Conservation (phyloP, 1,140 invertebrate genomes). For the Dolichoris vasculosae region DNA sequence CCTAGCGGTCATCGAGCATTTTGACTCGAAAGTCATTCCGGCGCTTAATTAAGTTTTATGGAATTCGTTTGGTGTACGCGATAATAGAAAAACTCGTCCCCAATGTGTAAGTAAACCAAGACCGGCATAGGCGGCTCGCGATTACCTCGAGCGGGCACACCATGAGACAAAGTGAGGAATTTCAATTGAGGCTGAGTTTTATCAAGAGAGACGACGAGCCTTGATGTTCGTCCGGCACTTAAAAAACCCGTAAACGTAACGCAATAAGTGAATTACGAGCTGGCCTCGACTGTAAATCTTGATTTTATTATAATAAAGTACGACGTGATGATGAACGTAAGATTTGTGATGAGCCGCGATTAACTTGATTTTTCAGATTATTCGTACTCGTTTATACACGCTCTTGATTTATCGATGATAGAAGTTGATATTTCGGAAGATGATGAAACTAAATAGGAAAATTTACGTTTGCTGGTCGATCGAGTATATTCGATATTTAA, state of each 20-base stretch:
- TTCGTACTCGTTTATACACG: neutral
- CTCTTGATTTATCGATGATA: neutral
- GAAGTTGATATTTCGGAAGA: neutral
- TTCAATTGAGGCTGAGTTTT: slow-evolving; percentile 38
- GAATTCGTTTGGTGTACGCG: slow-evolving; percentile 29
- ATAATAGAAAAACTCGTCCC: slow-evolving; percentile 50
- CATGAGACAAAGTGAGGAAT: slow-evolving; percentile 44
- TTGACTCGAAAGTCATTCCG: slow-evolving; percentile 19
- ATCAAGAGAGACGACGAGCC: slow-evolving; percentile 30
- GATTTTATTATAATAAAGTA: slow-evolving; percentile 44
- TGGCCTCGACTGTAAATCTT: slow-evolving; percentile 24
- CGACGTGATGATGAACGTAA: neutral
- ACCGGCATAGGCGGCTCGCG: too few species aligned
- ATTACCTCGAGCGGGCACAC: neutral
- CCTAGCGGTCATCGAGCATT: neutral
- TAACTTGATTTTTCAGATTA: slow-evolving; percentile 8
- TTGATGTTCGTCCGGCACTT: slow-evolving; percentile 27
- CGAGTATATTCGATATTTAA: too few species aligned
- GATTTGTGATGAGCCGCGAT: neutral
- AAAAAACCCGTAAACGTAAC: slow-evolving; percentile 46
- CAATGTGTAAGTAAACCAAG: neutral
- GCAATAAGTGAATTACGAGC: slow-evolving; percentile 48
- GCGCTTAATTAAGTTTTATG: slow-evolving; percentile 46
- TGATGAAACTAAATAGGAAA: neutral
- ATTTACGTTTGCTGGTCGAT: too few species aligned